These are phyloP conservation scores for Heterocephalus glaber DNA, from an alignment of 2,113 vertebrate species.

Conservation along the genomic window DNA sequence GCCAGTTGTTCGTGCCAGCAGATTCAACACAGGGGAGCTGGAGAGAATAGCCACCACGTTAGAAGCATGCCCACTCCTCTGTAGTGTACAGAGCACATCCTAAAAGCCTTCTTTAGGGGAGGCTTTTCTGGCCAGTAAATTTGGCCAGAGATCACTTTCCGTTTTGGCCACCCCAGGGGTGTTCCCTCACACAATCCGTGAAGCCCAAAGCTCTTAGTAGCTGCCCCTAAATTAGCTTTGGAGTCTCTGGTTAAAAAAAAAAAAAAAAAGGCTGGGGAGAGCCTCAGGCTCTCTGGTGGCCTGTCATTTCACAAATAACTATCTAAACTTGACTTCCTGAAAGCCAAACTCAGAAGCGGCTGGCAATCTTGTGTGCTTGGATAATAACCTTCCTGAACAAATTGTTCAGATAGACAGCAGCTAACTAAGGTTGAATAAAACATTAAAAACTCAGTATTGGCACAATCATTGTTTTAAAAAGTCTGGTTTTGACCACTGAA, in stretches of 20 bases:
- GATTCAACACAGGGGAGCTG: neutral
- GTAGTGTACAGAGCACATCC: neutral
- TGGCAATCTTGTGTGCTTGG: neutral
- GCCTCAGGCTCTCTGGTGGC: neutral
- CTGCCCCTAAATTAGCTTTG: neutral
- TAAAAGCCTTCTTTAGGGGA: neutral
- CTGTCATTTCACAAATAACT: conserved; percentile 39
- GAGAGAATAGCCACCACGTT: rapidly evolving
- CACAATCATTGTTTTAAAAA: neutral
- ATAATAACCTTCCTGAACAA: neutral
- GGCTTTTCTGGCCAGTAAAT: neutral
- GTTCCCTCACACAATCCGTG: neutral
- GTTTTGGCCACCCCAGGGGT: neutral
- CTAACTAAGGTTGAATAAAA: neutral
- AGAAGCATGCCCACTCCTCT: neutral
- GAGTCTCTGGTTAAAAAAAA: neutral
- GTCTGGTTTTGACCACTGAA: neutral
- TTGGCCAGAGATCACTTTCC: neutral
- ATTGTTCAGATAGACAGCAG: conserved; percentile 8
- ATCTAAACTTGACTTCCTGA: conserved; percentile 21
- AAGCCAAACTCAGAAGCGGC: conserved; percentile 4
- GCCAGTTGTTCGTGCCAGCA: neutral
- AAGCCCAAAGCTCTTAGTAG: neutral
- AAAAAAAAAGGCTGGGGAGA: neutral
- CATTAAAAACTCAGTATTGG: neutral